Evolutionary conservation across 37 sponge, comb jelly and placozoan genomes (phyloP).

Genomic region (Aplysina aerophoba): DNA sequence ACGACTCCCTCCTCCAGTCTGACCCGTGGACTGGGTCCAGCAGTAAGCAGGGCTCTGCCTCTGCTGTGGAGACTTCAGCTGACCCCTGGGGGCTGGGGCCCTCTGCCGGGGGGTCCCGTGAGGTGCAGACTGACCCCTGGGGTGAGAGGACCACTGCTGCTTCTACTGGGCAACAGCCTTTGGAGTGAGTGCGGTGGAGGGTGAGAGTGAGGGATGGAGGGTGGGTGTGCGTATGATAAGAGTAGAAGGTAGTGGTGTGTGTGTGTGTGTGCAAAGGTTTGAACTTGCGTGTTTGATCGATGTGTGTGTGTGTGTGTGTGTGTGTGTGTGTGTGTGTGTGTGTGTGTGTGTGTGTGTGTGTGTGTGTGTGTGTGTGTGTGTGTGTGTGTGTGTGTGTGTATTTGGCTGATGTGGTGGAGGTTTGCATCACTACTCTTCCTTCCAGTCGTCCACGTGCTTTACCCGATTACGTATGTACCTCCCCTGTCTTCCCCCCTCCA

Average conservation of each 20-base stretch:
- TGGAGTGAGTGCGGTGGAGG: not conserved
- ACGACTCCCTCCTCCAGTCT: conserved; percentile 4
- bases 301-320: not conserved
- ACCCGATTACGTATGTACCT: too few species aligned
- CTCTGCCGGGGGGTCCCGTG: not conserved
- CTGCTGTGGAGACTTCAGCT: not conserved
- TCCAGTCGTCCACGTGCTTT: too few species aligned
- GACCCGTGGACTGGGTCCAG: conserved; percentile 40
- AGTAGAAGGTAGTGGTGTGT: not conserved
- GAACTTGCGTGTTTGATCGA: not conserved
- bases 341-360: conserved; percentile 4
- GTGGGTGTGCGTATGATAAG: too few species aligned
- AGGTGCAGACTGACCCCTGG: not conserved
- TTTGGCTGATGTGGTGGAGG: not conserved
- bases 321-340: conserved; percentile 12
- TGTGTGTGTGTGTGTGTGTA: not conserved
- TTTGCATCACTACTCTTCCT: not conserved
- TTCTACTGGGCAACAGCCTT: not conserved
- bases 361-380: conserved; percentile 3
- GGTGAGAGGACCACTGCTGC: not conserved
- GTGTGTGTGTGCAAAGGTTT: conserved; percentile 8
- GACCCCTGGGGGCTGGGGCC: conserved; percentile 30
- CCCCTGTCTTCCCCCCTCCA: too few species aligned
- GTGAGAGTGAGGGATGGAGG: not conserved
- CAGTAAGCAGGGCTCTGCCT: not conserved